These are phyloP conservation scores for Nycticorax nycticorax DNA, from an alignment of 2,113 vertebrate genomes.

Conservation along the genomic window DNA sequence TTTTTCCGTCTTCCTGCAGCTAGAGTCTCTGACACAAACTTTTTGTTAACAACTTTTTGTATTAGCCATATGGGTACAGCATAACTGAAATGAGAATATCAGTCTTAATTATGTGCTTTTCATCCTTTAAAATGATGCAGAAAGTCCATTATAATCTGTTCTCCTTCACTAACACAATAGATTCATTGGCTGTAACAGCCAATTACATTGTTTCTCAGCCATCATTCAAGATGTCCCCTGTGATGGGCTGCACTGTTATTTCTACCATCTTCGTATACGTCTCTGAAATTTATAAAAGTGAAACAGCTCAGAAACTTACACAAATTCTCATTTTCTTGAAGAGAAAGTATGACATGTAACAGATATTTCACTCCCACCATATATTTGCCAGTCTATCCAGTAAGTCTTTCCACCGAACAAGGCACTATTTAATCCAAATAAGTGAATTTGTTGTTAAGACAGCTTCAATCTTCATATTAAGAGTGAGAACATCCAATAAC, in stretches of 20 bases:
- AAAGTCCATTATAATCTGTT: not conserved
- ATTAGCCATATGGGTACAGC: not conserved
- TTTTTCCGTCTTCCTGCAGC: not conserved
- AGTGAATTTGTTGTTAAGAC: not conserved
- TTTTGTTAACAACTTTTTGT: not conserved
- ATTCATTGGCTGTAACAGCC: not conserved
- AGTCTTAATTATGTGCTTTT: not conserved
- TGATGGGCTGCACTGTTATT: not conserved
- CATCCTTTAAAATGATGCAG: not conserved
- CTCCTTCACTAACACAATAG: not conserved
- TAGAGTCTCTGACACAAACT: not conserved
- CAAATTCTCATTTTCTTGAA: not conserved
- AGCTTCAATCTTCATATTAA: not conserved
- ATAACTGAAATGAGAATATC: not conserved
- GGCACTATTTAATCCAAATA: not conserved
- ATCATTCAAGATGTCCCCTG: not conserved
- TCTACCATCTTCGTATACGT: not conserved
- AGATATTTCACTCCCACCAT: not conserved
- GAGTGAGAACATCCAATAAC: not conserved
- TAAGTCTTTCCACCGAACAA: not conserved
- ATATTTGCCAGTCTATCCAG: not conserved
- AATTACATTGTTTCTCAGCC: not conserved
- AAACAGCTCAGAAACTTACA: not conserved
- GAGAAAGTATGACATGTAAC: not conserved
- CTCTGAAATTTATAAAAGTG: not conserved